Percentiles rank a stretch among this genome's conserved stretches.
phyloP scores from a whole-genome alignment of 2,113 vertebrate genomes.

The Sapayoa aenigma region DNA sequence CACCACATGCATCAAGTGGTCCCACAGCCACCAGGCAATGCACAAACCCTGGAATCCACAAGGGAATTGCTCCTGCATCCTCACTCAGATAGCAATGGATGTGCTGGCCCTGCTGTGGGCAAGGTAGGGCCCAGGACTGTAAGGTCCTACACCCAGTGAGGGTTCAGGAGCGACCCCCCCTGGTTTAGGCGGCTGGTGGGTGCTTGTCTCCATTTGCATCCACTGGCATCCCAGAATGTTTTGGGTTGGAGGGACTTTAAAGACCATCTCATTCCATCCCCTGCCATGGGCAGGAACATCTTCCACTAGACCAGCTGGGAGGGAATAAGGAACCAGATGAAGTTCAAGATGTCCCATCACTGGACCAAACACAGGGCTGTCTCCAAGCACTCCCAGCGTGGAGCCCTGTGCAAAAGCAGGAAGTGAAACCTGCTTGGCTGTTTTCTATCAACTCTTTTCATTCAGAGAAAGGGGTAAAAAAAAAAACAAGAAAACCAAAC shows the following conservation, averaged over 20 bases:
- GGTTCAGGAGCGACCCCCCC: not conserved
- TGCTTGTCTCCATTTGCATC: not conserved
- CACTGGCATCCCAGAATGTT: not conserved
- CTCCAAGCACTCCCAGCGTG: rapidly evolving
- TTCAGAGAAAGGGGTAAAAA: not conserved
- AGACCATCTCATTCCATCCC: rapidly evolving
- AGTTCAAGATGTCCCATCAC: not conserved
- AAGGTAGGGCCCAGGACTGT: not conserved
- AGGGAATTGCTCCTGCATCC: not conserved
- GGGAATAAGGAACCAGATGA: not conserved
- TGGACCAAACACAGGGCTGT: rapidly evolving
- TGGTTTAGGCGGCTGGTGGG: not conserved
- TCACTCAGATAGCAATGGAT: not conserved
- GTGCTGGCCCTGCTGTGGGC: not conserved
- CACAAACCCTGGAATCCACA: not conserved
- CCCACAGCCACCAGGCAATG: rapidly evolving
- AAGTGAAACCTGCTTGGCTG: not conserved
- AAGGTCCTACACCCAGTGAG: not conserved
- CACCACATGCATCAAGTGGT: rapidly evolving
- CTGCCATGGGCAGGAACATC: not conserved
- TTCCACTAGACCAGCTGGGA: rapidly evolving
- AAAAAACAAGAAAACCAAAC: not conserved
- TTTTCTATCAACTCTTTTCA: constrained; percentile 37
- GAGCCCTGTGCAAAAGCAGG: not conserved
- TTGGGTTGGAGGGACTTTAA: not conserved